Conservation (phyloP, 2,113 vertebrate species). For the Pyrgilauda ruficollis region DNA sequence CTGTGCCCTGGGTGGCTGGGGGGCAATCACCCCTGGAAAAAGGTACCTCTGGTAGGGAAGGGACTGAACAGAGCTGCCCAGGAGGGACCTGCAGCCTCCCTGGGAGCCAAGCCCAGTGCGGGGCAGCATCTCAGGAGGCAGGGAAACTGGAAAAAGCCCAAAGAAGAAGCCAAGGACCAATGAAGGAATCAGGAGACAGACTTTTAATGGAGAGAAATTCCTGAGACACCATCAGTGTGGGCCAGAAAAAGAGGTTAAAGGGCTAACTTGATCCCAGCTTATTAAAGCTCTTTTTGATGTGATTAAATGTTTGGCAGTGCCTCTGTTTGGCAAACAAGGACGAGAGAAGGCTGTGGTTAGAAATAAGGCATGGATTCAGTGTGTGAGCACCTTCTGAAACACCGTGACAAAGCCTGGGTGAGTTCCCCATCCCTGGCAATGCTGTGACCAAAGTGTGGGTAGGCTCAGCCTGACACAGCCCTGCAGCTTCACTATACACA, state of each 20-base stretch:
- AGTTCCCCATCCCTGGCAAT: not conserved
- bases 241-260: conserved; percentile 19
- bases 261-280: conserved; percentile 16
- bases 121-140: not conserved
- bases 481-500: not conserved
- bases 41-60: not conserved
- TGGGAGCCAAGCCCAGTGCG: fast-evolving
- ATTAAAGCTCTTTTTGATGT: conserved; percentile 33
- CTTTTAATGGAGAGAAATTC: not conserved
- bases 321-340: not conserved
- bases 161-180: not conserved
- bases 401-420: not conserved
- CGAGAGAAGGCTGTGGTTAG: not conserved
- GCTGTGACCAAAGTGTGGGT: not conserved
- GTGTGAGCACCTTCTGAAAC: not conserved
- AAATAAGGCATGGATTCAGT: not conserved
- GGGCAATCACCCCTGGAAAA: fast-evolving
- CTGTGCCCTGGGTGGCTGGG: not conserved
- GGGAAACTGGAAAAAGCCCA: not conserved
- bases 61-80: fast-evolving
- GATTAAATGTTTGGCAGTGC: conserved; percentile 28
- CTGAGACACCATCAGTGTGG: fast-evolving
- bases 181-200: not conserved
- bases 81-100: not conserved
- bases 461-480: not conserved